A percentile compares a stretch with the other conserved stretches of the same genome.
These are phyloP conservation scores for Himalopsyche tibetana DNA, from an alignment of 2,888 invertebrate species.

Conservation along the genomic window DNA sequence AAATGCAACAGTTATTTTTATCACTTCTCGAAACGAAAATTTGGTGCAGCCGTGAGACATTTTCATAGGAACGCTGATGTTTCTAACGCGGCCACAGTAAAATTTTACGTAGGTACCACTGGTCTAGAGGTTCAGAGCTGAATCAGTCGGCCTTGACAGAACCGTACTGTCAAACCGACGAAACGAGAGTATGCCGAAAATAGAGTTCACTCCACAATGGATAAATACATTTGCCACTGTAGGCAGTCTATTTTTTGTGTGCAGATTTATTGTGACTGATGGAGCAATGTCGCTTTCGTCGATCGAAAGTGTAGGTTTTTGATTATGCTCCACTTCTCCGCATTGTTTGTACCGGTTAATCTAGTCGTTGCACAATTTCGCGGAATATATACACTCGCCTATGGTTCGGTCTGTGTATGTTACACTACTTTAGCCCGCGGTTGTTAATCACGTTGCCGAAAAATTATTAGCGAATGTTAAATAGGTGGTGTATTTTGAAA, in stretches of 20 bases:
- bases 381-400: not conserved
- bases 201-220: not conserved
- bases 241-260: not conserved
- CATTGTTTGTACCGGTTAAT: not conserved
- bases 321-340: constrained; percentile 3
- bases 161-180: not conserved
- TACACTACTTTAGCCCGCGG: not conserved
- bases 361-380: constrained; percentile 13
- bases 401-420: not conserved
- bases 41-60: too few species aligned
- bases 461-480: not conserved
- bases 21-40: too few species aligned
- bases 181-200: not conserved
- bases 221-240: not conserved
- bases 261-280: not conserved
- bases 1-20: too few species aligned
- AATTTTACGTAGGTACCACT: too few species aligned
- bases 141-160: constrained; percentile 17
- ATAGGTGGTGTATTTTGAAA: not conserved
- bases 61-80: too few species aligned
- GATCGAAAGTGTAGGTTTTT: not conserved
- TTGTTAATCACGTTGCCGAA: not conserved
- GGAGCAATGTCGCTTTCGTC: constrained; percentile 24
- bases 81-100: too few species aligned
- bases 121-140: not conserved